Evolutionary conservation across 2,888 invertebrate species (phyloP), one percentile per base, ranked within the genome.

Genomic region (Apodemia hepburni): DNA sequence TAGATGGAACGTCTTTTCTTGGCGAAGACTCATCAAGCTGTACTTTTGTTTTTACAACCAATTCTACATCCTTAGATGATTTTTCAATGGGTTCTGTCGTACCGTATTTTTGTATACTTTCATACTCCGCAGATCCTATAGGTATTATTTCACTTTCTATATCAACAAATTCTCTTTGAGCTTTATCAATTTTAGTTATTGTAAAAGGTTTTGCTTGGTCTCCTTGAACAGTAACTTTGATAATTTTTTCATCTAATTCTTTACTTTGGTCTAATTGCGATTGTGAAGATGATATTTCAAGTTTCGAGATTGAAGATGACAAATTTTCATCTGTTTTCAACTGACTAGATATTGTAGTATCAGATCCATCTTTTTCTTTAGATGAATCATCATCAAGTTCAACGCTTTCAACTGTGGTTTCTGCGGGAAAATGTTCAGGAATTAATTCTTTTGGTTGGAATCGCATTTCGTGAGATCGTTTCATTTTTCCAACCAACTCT

Each of bases 391-490:
- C 87, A 61, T 89, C 89, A 59, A 84, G 66, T 64, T 92, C 91
- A 60, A 83, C 79, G 69, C 86, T 90, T 68, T 90, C 92, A 27
- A 90, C 80, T 38, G 81, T 71, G 54, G 81, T 80, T 72, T 87
- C 84, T n/a, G 76, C 65, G 22, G 85, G 87, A 65, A 91, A 91
- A 74, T 84, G 81, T 66, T 93, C 93, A 7, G 88, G 87, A 49
- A 92, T 81, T 74, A 93, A 84, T 58, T 93, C 87, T 67, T 91
- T 92, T 4, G 96, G 96, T 72, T 94, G 95, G 78, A 97, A 97
- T 65, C 96, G 95, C 97, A 97, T 97, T 90, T 97, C 97, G 72
- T 96, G 95, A 0, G 97, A 97, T 65, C 97, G 92, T 79, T 97
- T 97, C 97, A 97, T 97, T 77, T 94, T 94, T 33, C 94, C 92